Conservation (phyloP, 2,797 vertebrate genomes). For the Vipera latastei region DNA sequence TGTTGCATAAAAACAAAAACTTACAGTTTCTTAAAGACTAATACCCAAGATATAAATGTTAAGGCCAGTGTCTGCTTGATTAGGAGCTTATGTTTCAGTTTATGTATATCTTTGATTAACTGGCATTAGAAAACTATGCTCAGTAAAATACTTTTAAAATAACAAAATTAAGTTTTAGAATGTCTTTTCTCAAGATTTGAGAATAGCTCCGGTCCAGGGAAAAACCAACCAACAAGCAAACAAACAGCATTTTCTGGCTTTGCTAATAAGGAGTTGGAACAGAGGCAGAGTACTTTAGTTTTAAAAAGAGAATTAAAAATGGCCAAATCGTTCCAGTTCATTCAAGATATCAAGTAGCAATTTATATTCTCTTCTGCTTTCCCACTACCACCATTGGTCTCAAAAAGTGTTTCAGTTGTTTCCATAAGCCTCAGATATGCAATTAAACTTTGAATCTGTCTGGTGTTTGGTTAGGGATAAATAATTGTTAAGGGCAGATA, state of each 20-base stretch:
- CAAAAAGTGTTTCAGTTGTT: not conserved
- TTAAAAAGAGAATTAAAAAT: not conserved
- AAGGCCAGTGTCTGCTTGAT: not conserved
- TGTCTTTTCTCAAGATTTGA: not conserved
- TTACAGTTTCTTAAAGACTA: not conserved
- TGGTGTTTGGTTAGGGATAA: not conserved
- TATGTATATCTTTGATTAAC: not conserved
- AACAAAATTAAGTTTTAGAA: not conserved
- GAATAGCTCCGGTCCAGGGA: not conserved
- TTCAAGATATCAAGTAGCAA: not conserved
- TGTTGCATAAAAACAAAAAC: not conserved
- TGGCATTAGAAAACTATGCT: not conserved
- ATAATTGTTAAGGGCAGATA: not conserved
- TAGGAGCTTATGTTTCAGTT: not conserved
- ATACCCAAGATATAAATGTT: not conserved
- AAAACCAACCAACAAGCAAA: not conserved
- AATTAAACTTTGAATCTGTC: not conserved
- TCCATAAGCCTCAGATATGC: not conserved
- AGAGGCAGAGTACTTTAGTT: not conserved
- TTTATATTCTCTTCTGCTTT: not conserved
- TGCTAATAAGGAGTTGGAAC: not conserved
- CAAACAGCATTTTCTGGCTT: not conserved
- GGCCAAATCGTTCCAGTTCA: not conserved
- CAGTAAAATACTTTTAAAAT: not conserved
- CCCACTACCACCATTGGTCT: not conserved